phyloP scores from a whole-genome alignment of 1,140 invertebrate species.

The Drosophila bipectinata region DNA sequence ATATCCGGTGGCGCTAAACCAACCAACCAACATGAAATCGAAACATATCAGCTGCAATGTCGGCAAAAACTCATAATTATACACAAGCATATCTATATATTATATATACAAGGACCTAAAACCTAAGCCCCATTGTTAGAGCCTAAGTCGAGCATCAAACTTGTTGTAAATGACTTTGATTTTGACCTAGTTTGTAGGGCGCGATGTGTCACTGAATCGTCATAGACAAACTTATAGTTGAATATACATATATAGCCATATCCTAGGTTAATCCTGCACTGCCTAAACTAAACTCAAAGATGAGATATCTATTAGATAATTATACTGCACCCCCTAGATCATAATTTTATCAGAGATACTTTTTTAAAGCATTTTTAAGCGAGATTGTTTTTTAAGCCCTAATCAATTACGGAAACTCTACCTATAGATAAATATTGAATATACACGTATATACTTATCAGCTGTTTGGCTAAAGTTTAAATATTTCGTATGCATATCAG shows the following conservation, averaged over 20 bases:
- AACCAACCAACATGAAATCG: conserved; percentile 68
- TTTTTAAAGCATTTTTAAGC: conserved; percentile 70
- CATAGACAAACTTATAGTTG: conserved; percentile 53
- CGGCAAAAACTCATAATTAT: conserved; percentile 37
- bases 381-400: conserved; percentile 56
- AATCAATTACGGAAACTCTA: conserved; percentile 25
- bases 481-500: conserved; percentile 54
- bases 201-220: conserved; percentile 42
- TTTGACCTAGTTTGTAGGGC: conserved; percentile 52
- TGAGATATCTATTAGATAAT: conserved; percentile 35
- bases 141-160: conserved; percentile 44
- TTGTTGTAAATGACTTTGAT: conserved; percentile 50
- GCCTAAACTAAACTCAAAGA: conserved; percentile 25
- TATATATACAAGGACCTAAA: conserved; percentile 29
- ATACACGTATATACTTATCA: conserved; percentile 30
- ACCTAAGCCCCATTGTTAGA: conserved; percentile 6
- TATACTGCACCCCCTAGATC: conserved; percentile 50
- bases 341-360: conserved; percentile 68
- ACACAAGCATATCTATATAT: conserved; percentile 42
- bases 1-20: conserved; percentile 40
- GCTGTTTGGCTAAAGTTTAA: conserved; percentile 39
- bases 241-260: conserved; percentile 20
- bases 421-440: conserved; percentile 18
- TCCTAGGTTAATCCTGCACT: conserved; percentile 48
- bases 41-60: conserved; percentile 78